Conservation (phyloP, 2,888 invertebrate species). For the Trichogramma dendrolimi region DNA sequence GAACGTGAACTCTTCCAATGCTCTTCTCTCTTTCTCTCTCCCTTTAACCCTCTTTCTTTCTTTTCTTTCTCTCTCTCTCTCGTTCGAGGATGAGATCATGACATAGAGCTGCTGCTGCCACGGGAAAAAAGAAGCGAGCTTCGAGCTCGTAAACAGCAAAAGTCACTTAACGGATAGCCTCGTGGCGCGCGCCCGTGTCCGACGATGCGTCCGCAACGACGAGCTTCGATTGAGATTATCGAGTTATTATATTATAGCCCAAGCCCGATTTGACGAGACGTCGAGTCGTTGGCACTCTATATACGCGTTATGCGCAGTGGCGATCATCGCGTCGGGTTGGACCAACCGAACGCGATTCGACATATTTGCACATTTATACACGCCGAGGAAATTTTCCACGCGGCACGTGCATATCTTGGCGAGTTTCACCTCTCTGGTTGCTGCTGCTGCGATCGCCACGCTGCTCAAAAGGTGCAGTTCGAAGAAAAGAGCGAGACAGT, state of each 20-base stretch:
- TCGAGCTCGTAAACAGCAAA: constrained; percentile 21
- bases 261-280: constrained; percentile 40
- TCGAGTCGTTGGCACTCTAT: constrained; percentile 43
- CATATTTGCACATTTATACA: too few species aligned
- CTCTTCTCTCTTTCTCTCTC: not conserved
- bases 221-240: constrained; percentile 18
- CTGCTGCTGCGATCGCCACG: too few species aligned
- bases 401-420: too few species aligned
- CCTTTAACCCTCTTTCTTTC: not conserved
- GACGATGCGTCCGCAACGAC: not conserved
- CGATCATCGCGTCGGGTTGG: not conserved
- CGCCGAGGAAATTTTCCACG: too few species aligned
- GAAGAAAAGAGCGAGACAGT: too few species aligned
- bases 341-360: too few species aligned
- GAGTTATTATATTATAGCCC: constrained; percentile 10
- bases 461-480: too few species aligned
- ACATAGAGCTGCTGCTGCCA: constrained; percentile 2
- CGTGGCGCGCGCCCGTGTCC: not conserved
- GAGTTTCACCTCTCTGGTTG: too few species aligned
- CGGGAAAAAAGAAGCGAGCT: not conserved
- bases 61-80: not conserved
- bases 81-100: constrained; percentile 23
- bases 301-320: not conserved
- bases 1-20: not conserved
- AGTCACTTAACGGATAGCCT: constrained; percentile 19